Conservation (phyloP, 1,140 invertebrate species). For the Aphis gossypii region DNA sequence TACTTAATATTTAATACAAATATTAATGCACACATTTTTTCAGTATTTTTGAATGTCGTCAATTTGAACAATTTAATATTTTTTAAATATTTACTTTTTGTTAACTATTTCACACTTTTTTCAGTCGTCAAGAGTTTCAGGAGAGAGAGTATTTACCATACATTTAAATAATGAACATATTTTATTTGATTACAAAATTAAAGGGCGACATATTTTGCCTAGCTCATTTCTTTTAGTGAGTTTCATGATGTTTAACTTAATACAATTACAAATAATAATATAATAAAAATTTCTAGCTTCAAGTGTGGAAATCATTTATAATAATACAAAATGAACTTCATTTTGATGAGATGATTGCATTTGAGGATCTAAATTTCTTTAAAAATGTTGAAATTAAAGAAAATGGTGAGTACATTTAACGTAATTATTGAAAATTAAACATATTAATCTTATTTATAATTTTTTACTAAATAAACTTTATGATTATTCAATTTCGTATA, state of each 20-base stretch:
- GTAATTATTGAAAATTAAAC: background rate
- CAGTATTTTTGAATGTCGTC: background rate
- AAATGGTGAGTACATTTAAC: background rate
- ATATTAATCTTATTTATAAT: background rate
- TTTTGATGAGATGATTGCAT: background rate
- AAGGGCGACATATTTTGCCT: slow-evolving; percentile 22
- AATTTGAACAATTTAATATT: background rate
- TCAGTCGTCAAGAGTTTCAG: background rate
- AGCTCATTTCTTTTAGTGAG: slow-evolving; percentile 8
- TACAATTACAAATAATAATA: background rate
- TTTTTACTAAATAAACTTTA: background rate
- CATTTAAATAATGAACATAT: slow-evolving; percentile 22
- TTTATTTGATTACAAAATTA: slow-evolving; percentile 43
- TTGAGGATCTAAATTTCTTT: background rate
- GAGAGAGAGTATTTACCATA: background rate
- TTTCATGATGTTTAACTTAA: background rate
- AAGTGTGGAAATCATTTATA: slow-evolving; percentile 35
- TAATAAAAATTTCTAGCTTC: background rate
- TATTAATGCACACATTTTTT: background rate
- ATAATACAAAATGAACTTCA: background rate
- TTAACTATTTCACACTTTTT: background rate
- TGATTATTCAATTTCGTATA: background rate
- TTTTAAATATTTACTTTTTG: background rate
- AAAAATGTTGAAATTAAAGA: background rate
- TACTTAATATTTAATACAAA: background rate